Evolutionary conservation across 2,113 vertebrate species (phyloP), one percentile per base, ranked within the genome.

Genomic region (Bubo scandiacus): DNA sequence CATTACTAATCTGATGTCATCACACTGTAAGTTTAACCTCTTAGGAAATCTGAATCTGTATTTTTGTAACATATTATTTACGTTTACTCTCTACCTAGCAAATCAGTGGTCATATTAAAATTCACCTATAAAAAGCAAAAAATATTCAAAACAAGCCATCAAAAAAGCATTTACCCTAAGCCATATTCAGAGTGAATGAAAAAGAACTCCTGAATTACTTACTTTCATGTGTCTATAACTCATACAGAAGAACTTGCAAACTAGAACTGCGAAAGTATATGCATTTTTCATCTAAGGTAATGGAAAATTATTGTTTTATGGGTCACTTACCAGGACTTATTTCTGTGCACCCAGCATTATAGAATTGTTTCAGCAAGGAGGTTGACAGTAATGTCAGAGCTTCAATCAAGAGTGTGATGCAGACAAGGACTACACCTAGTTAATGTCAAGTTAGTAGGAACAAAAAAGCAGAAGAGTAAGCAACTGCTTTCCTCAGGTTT

Each of bases 231-330:
- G 59, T 55, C 95, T 95, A 88, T 94, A 97, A 93, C 58, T 87
- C 97, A 83, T 36, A 70, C 5, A 73, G 71, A 86, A 94, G 80
- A 95, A 72, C 45, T 25, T 65, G 38, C 47, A 87, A 89, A 80
- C 67, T 9, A 65, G 49, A 96, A 68, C 47, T 72, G 49, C 65
- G 89, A 65, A 79, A 95, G 65, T 49, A 45, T 79, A 78, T 92
- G 73, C 81, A 94, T 94, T 97, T 97, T 97, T 96, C 91, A 96
- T 93, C 38, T 70, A 47, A 87, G 25, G 55, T 87, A 96, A 96
- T 92, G 89, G 91, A 92, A 96, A 97, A 95, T 86, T 87, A 91
- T 91, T 94, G 78, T 89, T 95, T 94, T 66, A 95, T 79, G n/a
- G 91, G 92, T 95, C 92, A 83, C 91, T 91, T 83, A 66, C 45